Conservation (phyloP, 2,888 invertebrate genomes). For the Linnaemya vulpina region DNA sequence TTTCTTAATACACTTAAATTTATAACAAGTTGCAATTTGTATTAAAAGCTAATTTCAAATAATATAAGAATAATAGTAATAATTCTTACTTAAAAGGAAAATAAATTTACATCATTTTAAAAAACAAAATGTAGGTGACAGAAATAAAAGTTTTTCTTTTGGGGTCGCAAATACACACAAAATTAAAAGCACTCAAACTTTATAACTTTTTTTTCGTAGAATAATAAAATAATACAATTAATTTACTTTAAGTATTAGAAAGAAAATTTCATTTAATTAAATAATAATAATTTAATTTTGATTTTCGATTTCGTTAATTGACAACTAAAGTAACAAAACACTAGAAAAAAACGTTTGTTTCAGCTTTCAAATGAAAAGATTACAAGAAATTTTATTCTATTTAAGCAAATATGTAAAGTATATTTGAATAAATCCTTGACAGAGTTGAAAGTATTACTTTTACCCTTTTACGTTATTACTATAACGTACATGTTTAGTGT, state of each 20-base stretch:
- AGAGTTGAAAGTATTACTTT: background rate
- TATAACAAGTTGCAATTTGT: slow-evolving; percentile 68
- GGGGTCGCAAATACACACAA: background rate
- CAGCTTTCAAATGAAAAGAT: background rate
- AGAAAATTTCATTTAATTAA: slow-evolving; percentile 51
- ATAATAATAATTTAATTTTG: slow-evolving; percentile 32
- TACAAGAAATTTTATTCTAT: background rate
- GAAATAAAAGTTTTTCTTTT: background rate
- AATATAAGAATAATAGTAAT: slow-evolving; percentile 32
- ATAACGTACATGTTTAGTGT: background rate
- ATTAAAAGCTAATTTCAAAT: slow-evolving; percentile 60
- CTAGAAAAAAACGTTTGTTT: slow-evolving; percentile 16
- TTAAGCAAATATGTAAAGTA: background rate
- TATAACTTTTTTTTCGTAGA: slow-evolving; percentile 17
- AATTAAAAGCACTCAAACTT: slow-evolving; percentile 9
- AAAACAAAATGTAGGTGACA: slow-evolving; percentile 18
- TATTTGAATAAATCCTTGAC: slow-evolving; percentile 1
- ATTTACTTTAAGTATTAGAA: slow-evolving; percentile 44
- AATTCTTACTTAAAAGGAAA: slow-evolving; percentile 20
- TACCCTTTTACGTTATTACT: background rate
- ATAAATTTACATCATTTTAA: slow-evolving; percentile 33
- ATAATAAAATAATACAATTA: slow-evolving; percentile 6
- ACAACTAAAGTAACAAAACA: slow-evolving; percentile 23
- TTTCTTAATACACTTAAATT: slow-evolving; percentile 61
- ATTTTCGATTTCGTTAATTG: slow-evolving; percentile 16